Percentiles rank a stretch among this genome's conserved stretches.
These are phyloP conservation scores for Caenorhabditis inopinata DNA, from an alignment of 1,140 invertebrate species.

Conservation along the genomic window DNA sequence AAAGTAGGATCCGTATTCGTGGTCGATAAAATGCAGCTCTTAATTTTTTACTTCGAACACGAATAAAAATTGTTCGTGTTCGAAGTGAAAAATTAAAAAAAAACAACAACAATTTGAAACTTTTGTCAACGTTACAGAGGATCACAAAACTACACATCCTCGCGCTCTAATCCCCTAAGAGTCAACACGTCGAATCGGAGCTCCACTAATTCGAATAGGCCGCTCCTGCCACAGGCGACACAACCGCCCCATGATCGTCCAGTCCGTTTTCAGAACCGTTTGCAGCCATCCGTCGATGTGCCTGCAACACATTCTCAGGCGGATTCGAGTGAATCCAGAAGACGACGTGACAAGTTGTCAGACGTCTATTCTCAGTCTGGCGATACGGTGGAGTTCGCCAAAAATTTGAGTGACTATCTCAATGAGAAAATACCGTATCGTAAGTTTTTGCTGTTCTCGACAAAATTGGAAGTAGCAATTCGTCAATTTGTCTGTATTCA, in stretches of 20 bases:
- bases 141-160: neutral
- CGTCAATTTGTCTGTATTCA: too few relatives aligned
- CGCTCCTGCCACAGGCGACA: neutral
- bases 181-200: neutral
- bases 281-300: slow-evolving; percentile 21
- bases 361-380: slow-evolving; percentile 44
- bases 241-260: neutral
- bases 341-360: slow-evolving; percentile 39
- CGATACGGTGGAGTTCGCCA: slow-evolving; percentile 49
- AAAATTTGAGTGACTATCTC: slow-evolving; percentile 43
- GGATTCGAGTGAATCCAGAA: slow-evolving; percentile 9
- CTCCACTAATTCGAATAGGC: neutral
- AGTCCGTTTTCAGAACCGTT: neutral
- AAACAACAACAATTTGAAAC: too few relatives aligned
- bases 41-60: too few relatives aligned
- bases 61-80: too few relatives aligned
- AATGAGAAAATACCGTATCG: slow-evolving; percentile 43
- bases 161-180: neutral
- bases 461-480: too few relatives aligned
- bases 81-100: too few relatives aligned
- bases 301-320: slow-evolving; percentile 24
- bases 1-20: too few relatives aligned
- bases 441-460: neutral
- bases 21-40: too few relatives aligned
- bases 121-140: too few relatives aligned